A percentile compares a stretch with the other conserved stretches of the same genome.
These are phyloP conservation scores for Psittacula cyanocephala DNA, from an alignment of 2,113 vertebrate species.

Conservation along the genomic window DNA sequence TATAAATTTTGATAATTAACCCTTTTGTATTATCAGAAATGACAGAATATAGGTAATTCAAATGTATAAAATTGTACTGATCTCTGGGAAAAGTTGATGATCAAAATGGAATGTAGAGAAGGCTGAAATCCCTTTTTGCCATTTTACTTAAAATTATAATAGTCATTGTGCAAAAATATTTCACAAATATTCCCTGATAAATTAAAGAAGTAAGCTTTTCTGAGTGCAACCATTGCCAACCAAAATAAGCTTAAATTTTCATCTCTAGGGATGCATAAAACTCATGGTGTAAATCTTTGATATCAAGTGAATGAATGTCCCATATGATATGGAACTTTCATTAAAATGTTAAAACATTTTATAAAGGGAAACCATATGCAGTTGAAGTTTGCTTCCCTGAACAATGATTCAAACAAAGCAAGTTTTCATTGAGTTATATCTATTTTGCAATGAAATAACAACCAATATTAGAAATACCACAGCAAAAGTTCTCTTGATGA, in stretches of 20 bases:
- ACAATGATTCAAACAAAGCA: conserved; percentile 7
- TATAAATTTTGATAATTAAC: background rate
- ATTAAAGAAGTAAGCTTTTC: background rate
- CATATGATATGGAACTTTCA: conserved; percentile 29
- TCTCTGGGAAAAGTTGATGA: background rate
- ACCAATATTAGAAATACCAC: background rate
- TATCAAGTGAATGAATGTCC: conserved; percentile 8
- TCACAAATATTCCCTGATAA: background rate
- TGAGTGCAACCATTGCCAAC: background rate
- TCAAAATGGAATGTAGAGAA: background rate
- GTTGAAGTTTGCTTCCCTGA: background rate
- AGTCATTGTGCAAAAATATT: background rate
- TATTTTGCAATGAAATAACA: conserved; percentile 20
- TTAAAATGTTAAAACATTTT: conserved; percentile 39
- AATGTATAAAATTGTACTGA: background rate
- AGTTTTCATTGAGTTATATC: background rate
- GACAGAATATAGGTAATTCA: background rate
- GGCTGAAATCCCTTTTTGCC: background rate
- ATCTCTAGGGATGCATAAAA: background rate
- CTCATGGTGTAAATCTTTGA: conserved; percentile 2
- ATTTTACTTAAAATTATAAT: background rate
- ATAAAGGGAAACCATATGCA: conserved; percentile 7
- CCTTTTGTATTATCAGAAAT: background rate
- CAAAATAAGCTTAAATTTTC: conserved; percentile 13
- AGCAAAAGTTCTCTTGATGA: background rate